Evolutionary conservation across 2,888 invertebrate species (phyloP).

Genomic region (Tipula vernalis): DNA sequence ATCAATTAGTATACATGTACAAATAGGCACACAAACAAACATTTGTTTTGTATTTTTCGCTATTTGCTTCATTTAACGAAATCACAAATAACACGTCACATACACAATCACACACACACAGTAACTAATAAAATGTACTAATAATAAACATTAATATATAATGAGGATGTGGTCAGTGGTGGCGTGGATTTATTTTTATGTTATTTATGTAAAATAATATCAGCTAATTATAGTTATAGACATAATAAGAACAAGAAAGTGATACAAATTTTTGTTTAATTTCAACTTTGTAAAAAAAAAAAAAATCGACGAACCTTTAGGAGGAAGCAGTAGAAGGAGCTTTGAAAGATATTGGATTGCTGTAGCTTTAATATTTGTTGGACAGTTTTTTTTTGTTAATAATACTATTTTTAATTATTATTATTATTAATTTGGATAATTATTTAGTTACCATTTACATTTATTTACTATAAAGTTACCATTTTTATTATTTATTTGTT

Average conservation of each 20-base stretch:
- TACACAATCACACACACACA: not conserved
- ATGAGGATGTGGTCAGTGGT: not conserved
- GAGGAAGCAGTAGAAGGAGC: constrained; percentile 91
- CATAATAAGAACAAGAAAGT: not conserved
- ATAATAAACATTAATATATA: not conserved
- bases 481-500: not conserved
- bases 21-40: not conserved
- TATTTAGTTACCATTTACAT: constrained; percentile 12
- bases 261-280: not conserved
- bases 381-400: not conserved
- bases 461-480: not conserved
- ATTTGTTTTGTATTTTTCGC: not conserved
- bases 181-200: not conserved
- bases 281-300: not conserved
- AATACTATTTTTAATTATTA: not conserved
- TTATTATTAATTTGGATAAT: not conserved
- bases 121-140: not conserved
- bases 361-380: constrained; percentile 38
- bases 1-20: not conserved
- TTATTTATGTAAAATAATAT: not conserved
- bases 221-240: not conserved
- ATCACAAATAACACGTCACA: no score
- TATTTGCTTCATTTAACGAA: not conserved
- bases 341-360: constrained; percentile 86
- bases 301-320: constrained; percentile 37